Evolutionary conservation across 2,113 vertebrate species (phyloP), one percentile per base, ranked within the genome.

Genomic region (Lucifuga dentata): DNA sequence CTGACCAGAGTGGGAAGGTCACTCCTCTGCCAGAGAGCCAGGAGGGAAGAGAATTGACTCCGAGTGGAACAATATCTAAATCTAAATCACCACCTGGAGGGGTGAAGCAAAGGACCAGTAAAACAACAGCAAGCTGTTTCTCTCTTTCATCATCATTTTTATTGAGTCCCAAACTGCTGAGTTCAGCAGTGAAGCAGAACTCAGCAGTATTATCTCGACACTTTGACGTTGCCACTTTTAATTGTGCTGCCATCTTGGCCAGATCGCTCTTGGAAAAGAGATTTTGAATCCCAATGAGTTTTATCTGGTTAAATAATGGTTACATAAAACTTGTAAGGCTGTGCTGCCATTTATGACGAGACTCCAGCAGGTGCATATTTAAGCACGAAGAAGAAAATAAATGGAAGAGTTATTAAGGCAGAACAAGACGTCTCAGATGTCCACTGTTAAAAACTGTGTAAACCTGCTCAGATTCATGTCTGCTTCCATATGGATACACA

Each of bases 1-100:
- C 58, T 66, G 48, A 46, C 17, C 2, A 11, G 21, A 63, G 43
- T 32, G 53, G 33, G 57, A 80, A 77, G 55, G 55, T 70, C 65
- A 38, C 48, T 69, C 8, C 21, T 66, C 21, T 17, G 13, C 26
- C 65, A 20, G 20, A 24, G 13, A 59, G 17, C 21, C 26, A 19
- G 4, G 24, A 60, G 53, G 12, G 16, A 26, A 68, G 32, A 35
- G 20, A 49, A 15, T 11, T 38, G 38, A 46, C 44, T 35, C 15
- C 16, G 43, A 60, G 58, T 20, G 29, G 17, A 55, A 48, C 20
- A 21, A 29, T 39, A n/a, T n/a, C n/a, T n/a, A n/a, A n/a, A 23
- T 41, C 33, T 35, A 64, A 40, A 73, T 59, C 29, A 29, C 45
- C 58, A 59, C 64, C n/a, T 48, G 35, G 40, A 52, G 17, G 35